phyloP scores from a whole-genome alignment of 2,797 vertebrate genomes.

The Sebastes glaucus region DNA sequence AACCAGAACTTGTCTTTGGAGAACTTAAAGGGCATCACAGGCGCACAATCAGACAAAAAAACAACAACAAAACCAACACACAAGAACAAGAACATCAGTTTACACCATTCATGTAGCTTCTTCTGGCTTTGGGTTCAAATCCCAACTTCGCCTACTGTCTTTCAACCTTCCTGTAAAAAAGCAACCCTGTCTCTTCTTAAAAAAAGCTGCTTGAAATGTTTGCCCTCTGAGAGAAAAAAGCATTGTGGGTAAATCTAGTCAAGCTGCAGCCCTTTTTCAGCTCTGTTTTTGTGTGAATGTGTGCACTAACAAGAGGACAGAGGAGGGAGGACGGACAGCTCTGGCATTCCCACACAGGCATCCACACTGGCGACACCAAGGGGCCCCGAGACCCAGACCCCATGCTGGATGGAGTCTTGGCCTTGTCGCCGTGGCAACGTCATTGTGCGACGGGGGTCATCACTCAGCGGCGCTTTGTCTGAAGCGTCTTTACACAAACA shows the following conservation, averaged over 20 bases:
- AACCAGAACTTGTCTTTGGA: conserved; percentile 92
- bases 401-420: conserved; percentile 47
- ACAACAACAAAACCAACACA: background rate
- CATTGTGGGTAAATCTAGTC: conserved; percentile 10
- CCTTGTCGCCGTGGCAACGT: conserved; percentile 60
- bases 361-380: conserved; percentile 38
- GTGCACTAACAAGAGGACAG: background rate
- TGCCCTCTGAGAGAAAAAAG: background rate
- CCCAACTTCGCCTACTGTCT: background rate
- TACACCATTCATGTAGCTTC: background rate
- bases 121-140: background rate
- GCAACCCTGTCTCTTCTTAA: background rate
- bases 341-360: conserved; percentile 64
- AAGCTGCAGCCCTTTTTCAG: background rate
- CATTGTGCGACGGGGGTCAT: conserved; percentile 62
- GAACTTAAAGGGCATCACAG: conserved; percentile 83
- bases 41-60: background rate
- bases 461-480: conserved; percentile 61
- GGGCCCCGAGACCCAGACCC: conserved; percentile 30
- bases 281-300: conserved; percentile 3
- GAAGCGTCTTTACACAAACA: conserved; percentile 40
- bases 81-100: background rate
- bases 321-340: conserved; percentile 12
- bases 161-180: background rate
- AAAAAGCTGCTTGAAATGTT: background rate